These are phyloP conservation scores for Rhopalosiphum maidis DNA, from an alignment of 1,140 invertebrate genomes.

Conservation along the genomic window DNA sequence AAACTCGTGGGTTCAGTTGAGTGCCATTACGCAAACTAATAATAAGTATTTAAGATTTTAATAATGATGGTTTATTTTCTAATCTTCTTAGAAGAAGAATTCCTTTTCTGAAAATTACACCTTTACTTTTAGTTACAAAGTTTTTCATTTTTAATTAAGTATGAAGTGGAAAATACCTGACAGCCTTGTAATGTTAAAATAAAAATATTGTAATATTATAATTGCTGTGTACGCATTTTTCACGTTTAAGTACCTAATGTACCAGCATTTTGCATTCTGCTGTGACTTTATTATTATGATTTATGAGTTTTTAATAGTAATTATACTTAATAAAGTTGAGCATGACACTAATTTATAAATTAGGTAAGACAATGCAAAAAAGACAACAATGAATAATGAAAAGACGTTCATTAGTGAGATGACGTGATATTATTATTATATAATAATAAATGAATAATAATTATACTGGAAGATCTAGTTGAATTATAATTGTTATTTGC, in stretches of 20 bases:
- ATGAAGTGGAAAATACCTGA: not conserved
- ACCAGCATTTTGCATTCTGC: not conserved
- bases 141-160: conserved; percentile 5
- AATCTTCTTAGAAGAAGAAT: not conserved
- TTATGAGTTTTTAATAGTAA: not conserved
- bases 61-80: conserved; percentile 6
- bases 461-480: not conserved
- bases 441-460: not conserved
- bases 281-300: not conserved
- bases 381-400: not conserved
- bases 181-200: not conserved
- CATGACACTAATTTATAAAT: not conserved
- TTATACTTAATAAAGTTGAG: not conserved
- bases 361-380: not conserved
- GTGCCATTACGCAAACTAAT: not conserved
- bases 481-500: not conserved
- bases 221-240: not conserved
- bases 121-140: conserved; percentile 3
- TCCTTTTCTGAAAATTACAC: not conserved
- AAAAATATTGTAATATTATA: not conserved
- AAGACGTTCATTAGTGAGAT: not conserved
- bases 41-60: conserved; percentile 1
- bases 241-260: not conserved
- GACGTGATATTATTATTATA: not conserved
- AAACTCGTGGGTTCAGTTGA: not conserved